These are phyloP conservation scores for Triplophysa dalaica DNA, from an alignment of 2,113 vertebrate genomes.

Conservation along the genomic window DNA sequence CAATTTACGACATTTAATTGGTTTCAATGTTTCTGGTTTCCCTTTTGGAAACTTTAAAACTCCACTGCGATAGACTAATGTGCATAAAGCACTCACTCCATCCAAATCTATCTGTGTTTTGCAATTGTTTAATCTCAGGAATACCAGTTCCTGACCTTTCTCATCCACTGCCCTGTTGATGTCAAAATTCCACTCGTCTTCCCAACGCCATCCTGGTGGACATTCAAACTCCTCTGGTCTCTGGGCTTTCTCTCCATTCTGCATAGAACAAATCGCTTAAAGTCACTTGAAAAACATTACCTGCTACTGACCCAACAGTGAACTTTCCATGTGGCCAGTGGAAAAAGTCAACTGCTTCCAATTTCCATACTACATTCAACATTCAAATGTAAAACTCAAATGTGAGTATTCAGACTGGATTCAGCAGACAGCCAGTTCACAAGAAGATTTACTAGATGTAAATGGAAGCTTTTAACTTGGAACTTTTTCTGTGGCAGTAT, in stretches of 20 bases:
- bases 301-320: background rate
- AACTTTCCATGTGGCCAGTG: background rate
- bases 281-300: background rate
- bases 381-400: background rate
- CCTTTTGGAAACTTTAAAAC: background rate
- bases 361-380: background rate
- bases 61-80: background rate
- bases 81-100: background rate
- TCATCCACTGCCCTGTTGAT: constrained; percentile 95
- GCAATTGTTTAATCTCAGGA: background rate
- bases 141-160: constrained; percentile 73
- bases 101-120: background rate
- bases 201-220: constrained; percentile 90
- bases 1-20: no score
- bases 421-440: background rate
- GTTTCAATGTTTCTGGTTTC: background rate
- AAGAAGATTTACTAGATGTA: background rate
- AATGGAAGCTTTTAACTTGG: background rate
- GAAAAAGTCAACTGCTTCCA: background rate
- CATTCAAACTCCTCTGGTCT: constrained; percentile 80
- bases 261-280: constrained; percentile 46
- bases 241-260: constrained; percentile 91
- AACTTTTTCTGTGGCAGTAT: background rate
- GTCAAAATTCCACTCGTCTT: constrained; percentile 89
- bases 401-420: background rate